These are phyloP conservation scores for Illadopsis cleaveri DNA, from an alignment of 2,113 vertebrate species.

Conservation along the genomic window DNA sequence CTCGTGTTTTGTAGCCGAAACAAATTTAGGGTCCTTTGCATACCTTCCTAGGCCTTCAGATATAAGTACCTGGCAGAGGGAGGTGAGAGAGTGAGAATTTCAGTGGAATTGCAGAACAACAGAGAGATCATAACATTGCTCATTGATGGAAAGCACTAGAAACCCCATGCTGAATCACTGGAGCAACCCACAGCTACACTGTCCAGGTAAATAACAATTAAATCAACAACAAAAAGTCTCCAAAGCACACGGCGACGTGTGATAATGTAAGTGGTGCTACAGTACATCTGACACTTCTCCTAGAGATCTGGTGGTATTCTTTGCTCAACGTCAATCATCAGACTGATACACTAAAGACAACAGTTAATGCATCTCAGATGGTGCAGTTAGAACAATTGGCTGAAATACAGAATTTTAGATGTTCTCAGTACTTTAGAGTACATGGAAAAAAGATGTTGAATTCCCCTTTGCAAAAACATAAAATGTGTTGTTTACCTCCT, in stretches of 20 bases:
- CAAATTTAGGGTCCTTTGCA: conserved; percentile 96
- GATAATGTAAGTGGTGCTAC: not conserved
- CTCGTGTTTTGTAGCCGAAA: conserved; percentile 95
- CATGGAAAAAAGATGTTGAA: not conserved
- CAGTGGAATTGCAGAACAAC: not conserved
- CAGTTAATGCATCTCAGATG: not conserved
- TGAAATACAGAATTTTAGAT: not conserved
- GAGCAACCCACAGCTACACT: not conserved
- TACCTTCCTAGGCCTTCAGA: conserved; percentile 96
- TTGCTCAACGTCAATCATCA: not conserved
- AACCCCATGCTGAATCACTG: not conserved
- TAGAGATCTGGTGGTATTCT: not conserved
- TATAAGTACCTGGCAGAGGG: conserved; percentile 88
- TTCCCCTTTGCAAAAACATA: not conserved
- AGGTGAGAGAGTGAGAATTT: not conserved
- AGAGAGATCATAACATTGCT: not conserved
- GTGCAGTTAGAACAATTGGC: not conserved
- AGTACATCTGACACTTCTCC: not conserved
- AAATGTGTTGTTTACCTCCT: not conserved
- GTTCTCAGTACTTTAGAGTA: not conserved
- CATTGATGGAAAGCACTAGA: not conserved
- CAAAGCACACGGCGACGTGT: not conserved
- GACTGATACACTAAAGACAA: not conserved
- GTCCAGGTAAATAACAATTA: not conserved
- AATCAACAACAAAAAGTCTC: not conserved